Percentiles rank a stretch among this genome's conserved stretches.
These are phyloP conservation scores for Griposia aprilina DNA, from an alignment of 2,888 invertebrate species.

Conservation along the genomic window DNA sequence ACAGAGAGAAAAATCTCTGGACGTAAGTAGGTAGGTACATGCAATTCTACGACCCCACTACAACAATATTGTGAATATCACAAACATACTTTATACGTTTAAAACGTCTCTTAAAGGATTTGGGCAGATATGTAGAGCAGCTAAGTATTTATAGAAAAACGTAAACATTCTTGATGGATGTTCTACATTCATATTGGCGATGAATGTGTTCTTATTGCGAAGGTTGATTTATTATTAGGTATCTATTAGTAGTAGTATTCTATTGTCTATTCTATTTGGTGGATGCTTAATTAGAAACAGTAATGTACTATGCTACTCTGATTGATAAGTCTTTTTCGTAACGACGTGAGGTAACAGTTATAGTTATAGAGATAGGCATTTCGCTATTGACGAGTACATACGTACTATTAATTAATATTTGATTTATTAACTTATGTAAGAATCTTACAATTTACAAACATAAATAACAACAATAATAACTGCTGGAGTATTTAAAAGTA, in stretches of 20 bases:
- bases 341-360: not conserved
- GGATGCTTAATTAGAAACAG: not conserved
- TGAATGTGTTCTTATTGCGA: constrained; percentile 9
- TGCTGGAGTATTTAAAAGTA: no score
- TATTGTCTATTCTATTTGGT: not conserved
- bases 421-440: not conserved
- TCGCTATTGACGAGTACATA: not conserved
- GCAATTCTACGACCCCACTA: not conserved
- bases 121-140: constrained; percentile 16
- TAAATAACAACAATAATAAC: no score
- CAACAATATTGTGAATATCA: not conserved
- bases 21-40: not conserved
- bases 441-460: not conserved
- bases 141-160: constrained; percentile 35
- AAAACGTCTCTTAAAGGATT: not conserved
- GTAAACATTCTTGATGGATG: constrained; percentile 39
- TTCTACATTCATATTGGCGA: constrained; percentile 8
- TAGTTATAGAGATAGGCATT: not conserved
- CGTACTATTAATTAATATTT: not conserved
- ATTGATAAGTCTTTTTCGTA: not conserved
- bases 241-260: no score
- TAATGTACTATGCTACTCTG: not conserved
- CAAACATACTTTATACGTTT: not conserved
- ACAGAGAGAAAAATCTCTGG: not conserved
- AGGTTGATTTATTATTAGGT: not conserved